phyloP scores from a whole-genome alignment of 2,888 invertebrate species.

The Drosophila neonasuta region DNA sequence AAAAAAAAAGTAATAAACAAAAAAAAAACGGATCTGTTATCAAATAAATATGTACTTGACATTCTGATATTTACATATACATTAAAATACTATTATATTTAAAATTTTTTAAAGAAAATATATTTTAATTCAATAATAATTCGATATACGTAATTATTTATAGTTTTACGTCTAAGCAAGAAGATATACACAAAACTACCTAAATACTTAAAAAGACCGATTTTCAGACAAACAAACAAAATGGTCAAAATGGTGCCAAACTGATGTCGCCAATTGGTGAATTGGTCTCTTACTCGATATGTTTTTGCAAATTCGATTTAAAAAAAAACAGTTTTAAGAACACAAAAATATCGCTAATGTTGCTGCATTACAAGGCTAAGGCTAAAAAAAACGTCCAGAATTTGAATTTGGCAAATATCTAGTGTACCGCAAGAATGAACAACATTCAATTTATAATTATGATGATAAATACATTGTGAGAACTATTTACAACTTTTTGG shows the following conservation, averaged over 20 bases:
- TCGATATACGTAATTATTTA: slow-evolving; percentile 45
- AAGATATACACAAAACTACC: slow-evolving; percentile 19
- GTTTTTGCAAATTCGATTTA: slow-evolving; percentile 24
- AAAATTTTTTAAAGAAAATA: slow-evolving; percentile 69
- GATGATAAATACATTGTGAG: slow-evolving; percentile 59
- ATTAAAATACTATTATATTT: slow-evolving; percentile 70
- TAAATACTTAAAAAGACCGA: slow-evolving; percentile 11
- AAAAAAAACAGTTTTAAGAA: neutral
- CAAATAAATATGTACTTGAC: slow-evolving; percentile 73
- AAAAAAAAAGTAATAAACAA: slow-evolving; percentile 38
- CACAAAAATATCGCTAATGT: slow-evolving; percentile 9
- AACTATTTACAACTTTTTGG: slow-evolving; percentile 54
- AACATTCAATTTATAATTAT: slow-evolving; percentile 44
- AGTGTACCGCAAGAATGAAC: slow-evolving; percentile 21
- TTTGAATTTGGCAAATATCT: slow-evolving; percentile 22
- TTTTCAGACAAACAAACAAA: slow-evolving; percentile 38
- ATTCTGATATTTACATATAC: slow-evolving; percentile 76
- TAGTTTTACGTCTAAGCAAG: slow-evolving; percentile 27
- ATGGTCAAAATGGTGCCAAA: slow-evolving; percentile 48
- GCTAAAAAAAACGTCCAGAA: slow-evolving; percentile 22
- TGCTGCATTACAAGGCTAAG: slow-evolving; percentile 24
- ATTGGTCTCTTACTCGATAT: slow-evolving; percentile 24
- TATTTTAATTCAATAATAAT: slow-evolving; percentile 60
- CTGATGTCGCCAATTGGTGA: slow-evolving; percentile 35
- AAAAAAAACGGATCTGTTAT: slow-evolving; percentile 64